Percentiles rank a stretch among this genome's conserved stretches.
Evolutionary conservation across 64 coral and sea anemone species (phyloP).

Genomic region (Catalaphyllia jardinei): DNA sequence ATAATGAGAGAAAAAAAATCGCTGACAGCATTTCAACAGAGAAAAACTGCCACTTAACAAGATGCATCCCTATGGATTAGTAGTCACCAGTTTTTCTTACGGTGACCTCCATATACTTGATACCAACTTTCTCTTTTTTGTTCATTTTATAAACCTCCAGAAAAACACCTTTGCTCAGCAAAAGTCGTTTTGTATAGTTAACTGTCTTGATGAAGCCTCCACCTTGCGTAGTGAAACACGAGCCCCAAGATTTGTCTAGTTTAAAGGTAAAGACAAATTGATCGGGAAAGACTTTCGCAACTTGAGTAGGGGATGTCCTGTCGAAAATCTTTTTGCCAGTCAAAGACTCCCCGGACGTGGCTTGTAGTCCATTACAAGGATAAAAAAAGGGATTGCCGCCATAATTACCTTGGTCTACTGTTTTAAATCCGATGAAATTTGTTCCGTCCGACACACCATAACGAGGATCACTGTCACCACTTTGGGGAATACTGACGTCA

Average conservation of each 20-base stretch:
- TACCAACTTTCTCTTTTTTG: background rate
- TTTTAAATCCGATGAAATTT: constrained; percentile 47
- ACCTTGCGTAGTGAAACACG: constrained; percentile 41
- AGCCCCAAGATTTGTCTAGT: constrained; percentile 20
- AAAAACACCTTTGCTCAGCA: background rate
- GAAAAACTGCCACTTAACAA: too few relatives aligned
- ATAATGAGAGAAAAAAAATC: too few relatives aligned
- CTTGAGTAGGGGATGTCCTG: background rate
- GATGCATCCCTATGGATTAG: too few relatives aligned
- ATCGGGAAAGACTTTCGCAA: background rate
- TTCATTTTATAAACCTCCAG: background rate
- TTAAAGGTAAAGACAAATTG: constrained; percentile 45
- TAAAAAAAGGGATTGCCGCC: too few relatives aligned
- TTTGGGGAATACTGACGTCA: background rate
- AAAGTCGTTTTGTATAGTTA: background rate
- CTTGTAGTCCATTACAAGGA: constrained; percentile 21
- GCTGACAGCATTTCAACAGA: too few relatives aligned
- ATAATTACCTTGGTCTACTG: constrained; percentile 32
- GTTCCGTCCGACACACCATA: constrained; percentile 45
- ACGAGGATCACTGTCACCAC: constrained; percentile 1
- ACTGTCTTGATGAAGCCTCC: constrained; percentile 32
- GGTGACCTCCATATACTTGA: background rate
- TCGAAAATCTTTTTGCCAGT: background rate
- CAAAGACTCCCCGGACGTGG: background rate
- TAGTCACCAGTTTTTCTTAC: too few relatives aligned